Evolutionary conservation across 2,888 invertebrate species (phyloP), one percentile per base, ranked within the genome.

Genomic region (Rhynchonema sp.): DNA sequence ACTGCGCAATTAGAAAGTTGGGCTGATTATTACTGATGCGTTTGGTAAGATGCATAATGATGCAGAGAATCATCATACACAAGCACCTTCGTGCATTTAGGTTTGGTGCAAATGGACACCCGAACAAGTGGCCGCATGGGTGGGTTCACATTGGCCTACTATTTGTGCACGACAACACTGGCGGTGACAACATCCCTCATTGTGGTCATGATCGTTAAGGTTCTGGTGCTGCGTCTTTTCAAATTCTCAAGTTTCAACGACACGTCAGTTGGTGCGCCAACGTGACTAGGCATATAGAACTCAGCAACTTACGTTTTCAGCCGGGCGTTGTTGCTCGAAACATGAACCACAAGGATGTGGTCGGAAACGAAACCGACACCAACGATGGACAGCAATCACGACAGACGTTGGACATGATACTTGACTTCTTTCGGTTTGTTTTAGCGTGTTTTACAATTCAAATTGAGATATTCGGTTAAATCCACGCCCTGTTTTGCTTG

Each of bases 61-160:
- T 57, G 38, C 38, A 38, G 17, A 17, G 17, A 38, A 38, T 38
- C 38, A 38, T 38, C 17, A 6, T 38, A 38, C 6, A 13, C 38
- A 38, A 38, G 17, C 6, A 38, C 38, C 38, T 6, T 38, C 17
- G n/a, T 38, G 9, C 38, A 38, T 17, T 13, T n/a, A 80, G 80
- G 74, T 61, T 76, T 82, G 72, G 79, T 81, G 1, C 79, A 80
- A 62, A 70, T 82, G 67, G 81, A 82, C 66, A 78, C 80, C 1
- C 77, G 75, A 65, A 78, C 79, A 46, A 79, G 79, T 29, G 81
- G 81, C 26, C 76, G 77, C 64, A 81, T 82, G 78, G 82, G 81
- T 1, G 66, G 77, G 27, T 74, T 80, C 54, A 81, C 81, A 17
- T 70, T 82, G 63, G 66, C 77, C 46, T 82, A 82, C 70, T 82